Conservation (phyloP, 2,888 invertebrate genomes). For the Drosophila dives region DNA sequence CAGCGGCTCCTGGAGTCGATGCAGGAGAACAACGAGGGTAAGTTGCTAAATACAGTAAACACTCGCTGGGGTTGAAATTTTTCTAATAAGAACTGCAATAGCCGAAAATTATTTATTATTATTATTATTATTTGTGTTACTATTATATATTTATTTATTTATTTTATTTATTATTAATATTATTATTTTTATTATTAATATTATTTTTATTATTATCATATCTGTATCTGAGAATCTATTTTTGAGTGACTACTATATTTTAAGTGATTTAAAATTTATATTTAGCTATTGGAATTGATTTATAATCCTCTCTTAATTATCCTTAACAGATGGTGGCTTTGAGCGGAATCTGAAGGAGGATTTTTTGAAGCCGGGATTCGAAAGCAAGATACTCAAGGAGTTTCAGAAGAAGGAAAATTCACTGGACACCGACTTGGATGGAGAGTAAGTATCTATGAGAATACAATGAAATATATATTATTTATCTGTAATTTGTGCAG, state of each 20-base stretch:
- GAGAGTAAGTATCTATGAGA: slow-evolving; percentile 84
- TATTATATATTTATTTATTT: neutral
- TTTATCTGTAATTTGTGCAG: slow-evolving; percentile 44
- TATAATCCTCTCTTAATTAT: neutral
- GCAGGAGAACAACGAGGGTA: slow-evolving; percentile 83
- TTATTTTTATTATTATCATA: no score
- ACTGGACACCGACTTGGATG: slow-evolving; percentile 86
- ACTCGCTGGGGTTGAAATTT: neutral
- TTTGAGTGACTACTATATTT: no score
- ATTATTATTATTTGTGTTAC: no score
- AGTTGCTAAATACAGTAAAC: neutral
- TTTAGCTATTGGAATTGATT: slow-evolving; percentile 5
- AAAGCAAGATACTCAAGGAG: slow-evolving; percentile 80
- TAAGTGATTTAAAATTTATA: neutral
- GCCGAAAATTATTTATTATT: neutral
- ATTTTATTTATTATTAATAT: no score
- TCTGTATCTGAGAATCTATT: no score
- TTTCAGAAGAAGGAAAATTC: slow-evolving; percentile 80
- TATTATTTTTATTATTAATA: no score
- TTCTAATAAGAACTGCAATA: neutral
- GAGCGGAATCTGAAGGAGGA: slow-evolving; percentile 85
- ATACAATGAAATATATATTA: no score
- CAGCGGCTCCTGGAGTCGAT: slow-evolving; percentile 86
- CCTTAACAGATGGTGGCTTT: slow-evolving; percentile 63
- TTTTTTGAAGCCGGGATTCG: slow-evolving; percentile 86